These are phyloP conservation scores for Stenurella melanura DNA, from an alignment of 2,888 invertebrate genomes.

Conservation along the genomic window DNA sequence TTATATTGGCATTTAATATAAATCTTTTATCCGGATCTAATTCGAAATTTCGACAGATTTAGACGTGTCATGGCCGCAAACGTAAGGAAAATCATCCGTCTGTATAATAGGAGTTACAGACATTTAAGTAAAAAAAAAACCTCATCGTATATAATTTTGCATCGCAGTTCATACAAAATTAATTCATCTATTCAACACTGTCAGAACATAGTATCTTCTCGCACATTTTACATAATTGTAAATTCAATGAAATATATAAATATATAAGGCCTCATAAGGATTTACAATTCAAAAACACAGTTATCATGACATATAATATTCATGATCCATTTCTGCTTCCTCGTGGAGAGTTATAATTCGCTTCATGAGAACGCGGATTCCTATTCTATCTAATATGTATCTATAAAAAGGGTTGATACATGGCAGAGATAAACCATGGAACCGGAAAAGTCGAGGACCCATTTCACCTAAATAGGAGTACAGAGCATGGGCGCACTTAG, in stretches of 20 bases:
- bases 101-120: no score
- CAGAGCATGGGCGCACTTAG: background rate
- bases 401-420: slow-evolving; percentile 43
- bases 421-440: slow-evolving; percentile 34
- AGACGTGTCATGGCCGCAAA: no score
- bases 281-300: background rate
- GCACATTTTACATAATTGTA: background rate
- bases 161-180: no score
- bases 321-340: slow-evolving; percentile 25
- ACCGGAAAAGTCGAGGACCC: slow-evolving; percentile 38
- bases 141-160: no score
- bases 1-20: no score
- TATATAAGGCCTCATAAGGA: background rate
- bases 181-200: no score
- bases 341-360: slow-evolving; percentile 24
- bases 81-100: no score
- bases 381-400: slow-evolving; percentile 29
- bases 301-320: slow-evolving; percentile 20
- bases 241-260: background rate
- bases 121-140: no score
- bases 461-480: slow-evolving; percentile 42
- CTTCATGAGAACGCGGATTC: slow-evolving; percentile 24
- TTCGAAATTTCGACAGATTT: no score
- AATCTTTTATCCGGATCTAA: no score
- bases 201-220: no score